Conservation (phyloP, 2,113 vertebrate species). For the Mandrillus leucophaeus region DNA sequence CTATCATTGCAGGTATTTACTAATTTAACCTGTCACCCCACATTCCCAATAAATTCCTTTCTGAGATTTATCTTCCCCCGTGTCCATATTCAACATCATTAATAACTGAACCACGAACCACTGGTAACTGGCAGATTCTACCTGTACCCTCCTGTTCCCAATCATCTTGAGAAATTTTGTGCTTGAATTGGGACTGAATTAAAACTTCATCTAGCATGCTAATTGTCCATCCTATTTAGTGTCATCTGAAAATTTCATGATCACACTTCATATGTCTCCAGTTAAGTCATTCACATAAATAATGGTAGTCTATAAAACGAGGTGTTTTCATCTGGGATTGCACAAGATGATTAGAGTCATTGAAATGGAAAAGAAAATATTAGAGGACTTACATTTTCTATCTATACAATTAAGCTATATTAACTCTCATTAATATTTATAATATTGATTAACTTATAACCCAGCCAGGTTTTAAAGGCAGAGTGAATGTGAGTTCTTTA, state of each 20-base stretch:
- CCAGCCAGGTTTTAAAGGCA: not conserved
- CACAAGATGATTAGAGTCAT: not conserved
- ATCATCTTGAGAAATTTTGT: not conserved
- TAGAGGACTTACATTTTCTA: not conserved
- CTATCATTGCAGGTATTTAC: not conserved
- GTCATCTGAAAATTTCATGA: conserved; percentile 1
- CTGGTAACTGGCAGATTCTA: not conserved
- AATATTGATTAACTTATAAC: not conserved
- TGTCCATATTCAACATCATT: not conserved
- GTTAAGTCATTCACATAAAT: conserved; percentile 13
- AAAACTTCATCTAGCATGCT: not conserved
- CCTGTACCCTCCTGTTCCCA: not conserved
- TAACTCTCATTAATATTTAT: not conserved
- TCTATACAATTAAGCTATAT: not conserved
- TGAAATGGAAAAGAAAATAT: not conserved
- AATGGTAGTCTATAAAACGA: not conserved
- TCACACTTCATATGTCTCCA: not conserved
- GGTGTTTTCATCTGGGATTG: not conserved
- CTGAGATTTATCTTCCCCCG: not conserved
- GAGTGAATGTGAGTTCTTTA: not conserved
- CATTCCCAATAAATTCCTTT: not conserved
- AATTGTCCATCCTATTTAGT: not conserved
- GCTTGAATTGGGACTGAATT: conserved; percentile 49
- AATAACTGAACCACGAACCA: not conserved
- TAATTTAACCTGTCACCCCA: not conserved